Percentiles rank a stretch among this genome's conserved stretches.
These are phyloP conservation scores for Halcyon malimbica DNA, from an alignment of 2,113 vertebrate genomes.

Conservation along the genomic window DNA sequence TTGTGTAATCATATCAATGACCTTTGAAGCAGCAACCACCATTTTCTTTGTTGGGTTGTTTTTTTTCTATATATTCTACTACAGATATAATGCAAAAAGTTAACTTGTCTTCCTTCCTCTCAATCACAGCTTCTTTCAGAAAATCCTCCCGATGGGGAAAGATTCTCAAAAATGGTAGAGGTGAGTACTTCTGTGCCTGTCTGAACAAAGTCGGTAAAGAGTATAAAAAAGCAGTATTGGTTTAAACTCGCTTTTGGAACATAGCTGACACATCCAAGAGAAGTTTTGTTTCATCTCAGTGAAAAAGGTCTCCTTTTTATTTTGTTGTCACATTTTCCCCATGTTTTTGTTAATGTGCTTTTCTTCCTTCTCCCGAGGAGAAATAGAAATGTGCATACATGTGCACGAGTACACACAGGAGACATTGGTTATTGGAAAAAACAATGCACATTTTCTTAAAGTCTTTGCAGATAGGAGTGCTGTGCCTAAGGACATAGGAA, in stretches of 20 bases:
- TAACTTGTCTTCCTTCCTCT: background rate
- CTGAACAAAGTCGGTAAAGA: background rate
- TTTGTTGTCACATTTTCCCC: background rate
- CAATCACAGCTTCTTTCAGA: conserved; percentile 89
- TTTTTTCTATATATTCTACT: background rate
- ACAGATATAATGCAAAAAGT: background rate
- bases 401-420: background rate
- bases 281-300: background rate
- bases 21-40: background rate
- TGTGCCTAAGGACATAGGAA: background rate
- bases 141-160: conserved; percentile 93
- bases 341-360: background rate
- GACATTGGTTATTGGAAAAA: background rate
- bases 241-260: background rate
- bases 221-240: background rate
- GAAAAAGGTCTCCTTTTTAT: background rate
- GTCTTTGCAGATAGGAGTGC: background rate
- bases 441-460: fast-evolving
- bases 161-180: conserved; percentile 95
- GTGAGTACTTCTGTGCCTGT: conserved; percentile 71
- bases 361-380: background rate
- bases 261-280: background rate
- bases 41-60: background rate
- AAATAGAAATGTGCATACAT: fast-evolving
- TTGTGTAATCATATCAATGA: background rate